phyloP scores from a whole-genome alignment of 2,888 invertebrate genomes.

The Lacanobia wlatinum region DNA sequence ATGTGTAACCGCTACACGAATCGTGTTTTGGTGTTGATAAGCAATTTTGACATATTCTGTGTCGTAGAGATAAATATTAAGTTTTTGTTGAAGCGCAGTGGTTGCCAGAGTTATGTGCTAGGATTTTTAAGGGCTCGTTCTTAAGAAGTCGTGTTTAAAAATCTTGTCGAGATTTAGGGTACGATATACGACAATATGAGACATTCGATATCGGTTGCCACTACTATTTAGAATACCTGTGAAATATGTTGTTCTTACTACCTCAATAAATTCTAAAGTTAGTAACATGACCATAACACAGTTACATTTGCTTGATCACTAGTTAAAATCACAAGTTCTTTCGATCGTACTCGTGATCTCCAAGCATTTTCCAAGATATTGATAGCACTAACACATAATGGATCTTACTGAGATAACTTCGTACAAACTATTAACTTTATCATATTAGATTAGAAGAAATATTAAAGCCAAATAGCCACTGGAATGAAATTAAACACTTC shows the following conservation, averaged over 20 bases:
- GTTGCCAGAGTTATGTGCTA: background rate
- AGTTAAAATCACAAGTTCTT: background rate
- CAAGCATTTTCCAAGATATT: background rate
- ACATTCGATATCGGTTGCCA: background rate
- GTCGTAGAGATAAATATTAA: background rate
- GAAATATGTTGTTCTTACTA: background rate
- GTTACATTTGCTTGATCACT: background rate
- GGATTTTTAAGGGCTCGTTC: background rate
- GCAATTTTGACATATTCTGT: conserved; percentile 18
- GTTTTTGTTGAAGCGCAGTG: conserved; percentile 9
- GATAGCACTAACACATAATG: background rate
- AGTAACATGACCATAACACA: background rate
- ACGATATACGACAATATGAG: no score
- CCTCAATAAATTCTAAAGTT: background rate
- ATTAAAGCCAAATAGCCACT: background rate
- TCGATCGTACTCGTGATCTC: background rate
- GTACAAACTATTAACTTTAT: background rate
- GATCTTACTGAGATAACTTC: background rate
- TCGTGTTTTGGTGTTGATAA: conserved; percentile 56
- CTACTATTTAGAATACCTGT: background rate
- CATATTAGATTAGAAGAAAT: background rate
- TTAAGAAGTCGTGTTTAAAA: background rate
- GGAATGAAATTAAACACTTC: background rate
- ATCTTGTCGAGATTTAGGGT: background rate
- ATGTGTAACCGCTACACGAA: conserved; percentile 13